Base-by-base conservation (phyloP, 2,797 vertebrate genomes). In the Manis javanica region DNA sequence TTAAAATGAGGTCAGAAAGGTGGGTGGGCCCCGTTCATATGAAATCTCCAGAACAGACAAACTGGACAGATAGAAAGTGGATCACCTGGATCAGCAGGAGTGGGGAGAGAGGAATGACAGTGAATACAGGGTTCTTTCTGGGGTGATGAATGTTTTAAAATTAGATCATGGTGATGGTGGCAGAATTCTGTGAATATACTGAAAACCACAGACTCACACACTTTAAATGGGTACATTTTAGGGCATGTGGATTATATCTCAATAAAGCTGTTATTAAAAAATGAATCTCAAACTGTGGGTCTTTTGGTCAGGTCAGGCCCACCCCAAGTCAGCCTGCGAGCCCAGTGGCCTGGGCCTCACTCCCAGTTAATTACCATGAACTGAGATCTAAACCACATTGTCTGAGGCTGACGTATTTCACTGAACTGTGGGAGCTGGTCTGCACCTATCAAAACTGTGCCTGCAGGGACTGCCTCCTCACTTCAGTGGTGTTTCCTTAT, bases 1-100 rank as follows among this genome's bases (percentile, higher is more conserved):
- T 81, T 46, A 53, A 31, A 66, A 53, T 66, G 87, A 57, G 37
- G 31, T 55, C 1, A 3, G 26, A 12, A 81, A 13, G 19, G 18
- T n/a, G 34, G 26, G 24, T 2, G 8, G 46, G 7, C 18, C 18
- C 42, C 0, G 0, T 26, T 42, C 78, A 34, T 14, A 55, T 9
- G 69, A 59, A 37, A 34, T 61, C 42, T 86, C 42, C 29, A 55
- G 68, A 55, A 42, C 1, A 66, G 49, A 55, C 5, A 18, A n/a
- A 39, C 66, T 71, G 21, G 4, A 72, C 72, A 31, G 3, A 1
- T 0, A 34, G 37, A 55, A 39, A 21, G 53, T 23, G 8, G 31
- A 63, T 16, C 42, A 57, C 55, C 55, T 46, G 6, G 31, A 46
- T 57, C 53, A 18, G 34, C 5, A 2, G 87, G 59, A 34, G 34